Evolutionary conservation across 1,140 invertebrate species (phyloP), one percentile per base, ranked within the genome.

Genomic region (Proctacanthus coquilletti): DNA sequence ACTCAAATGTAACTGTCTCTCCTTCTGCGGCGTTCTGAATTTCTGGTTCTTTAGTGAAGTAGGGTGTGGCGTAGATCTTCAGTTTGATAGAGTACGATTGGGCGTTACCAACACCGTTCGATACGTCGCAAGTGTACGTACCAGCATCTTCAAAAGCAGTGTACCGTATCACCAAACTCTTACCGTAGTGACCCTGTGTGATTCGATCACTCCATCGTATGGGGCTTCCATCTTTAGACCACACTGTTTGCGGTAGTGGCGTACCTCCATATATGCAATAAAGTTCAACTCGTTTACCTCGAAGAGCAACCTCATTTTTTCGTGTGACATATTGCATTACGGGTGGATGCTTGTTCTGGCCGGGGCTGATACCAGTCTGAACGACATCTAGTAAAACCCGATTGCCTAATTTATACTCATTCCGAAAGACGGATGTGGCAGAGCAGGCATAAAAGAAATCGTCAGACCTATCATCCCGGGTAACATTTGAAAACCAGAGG

Each of bases 401-500:
- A 53, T 87, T 91, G 21, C 88, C 88, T 5, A 93, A 60, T 64
- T 93, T 92, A 60, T 91, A 93, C 57, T 89, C 86, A 52, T 80
- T 86, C 47, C 84, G 75, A 53, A 86, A 89, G 1, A 77, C 62
- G 0, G 85, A 89, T 23, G 84, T 82, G 1, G 86, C 88, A 4
- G 85, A 81, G 51, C 89, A 95, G 31, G 83, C 83, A 53, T 95
- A 95, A 39, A 74, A 75, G 55, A 78, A 86, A 47, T 89, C 77
- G 10, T 77, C 71, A 36, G 79, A 82, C 5, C 75, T 74, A 61
- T 95, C 89, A n/a, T 70, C 52, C 38, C 74, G 70, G 1, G 87
- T 93, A 4, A 95, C 80, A 64, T 94, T 93, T 18, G 86, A 88
- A 63, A 94, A 94, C 80, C 86, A 92, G 1, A 95, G 64, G 48